Base-by-base conservation (phyloP, 2,113 vertebrate species). In the Propithecus coquereli region DNA sequence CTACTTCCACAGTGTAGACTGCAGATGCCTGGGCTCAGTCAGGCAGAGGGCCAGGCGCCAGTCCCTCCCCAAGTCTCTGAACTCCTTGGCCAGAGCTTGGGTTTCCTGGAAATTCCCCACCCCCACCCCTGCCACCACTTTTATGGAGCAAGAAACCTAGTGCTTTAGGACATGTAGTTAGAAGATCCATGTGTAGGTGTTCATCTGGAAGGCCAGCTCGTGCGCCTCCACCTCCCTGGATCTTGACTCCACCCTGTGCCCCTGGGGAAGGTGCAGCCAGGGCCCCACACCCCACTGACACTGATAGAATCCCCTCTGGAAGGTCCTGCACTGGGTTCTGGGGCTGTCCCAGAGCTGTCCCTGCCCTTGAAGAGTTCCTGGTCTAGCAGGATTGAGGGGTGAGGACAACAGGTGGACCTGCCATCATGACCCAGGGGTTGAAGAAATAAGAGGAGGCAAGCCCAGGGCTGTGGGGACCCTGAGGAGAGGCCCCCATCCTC, bases 221-320 rank as follows among this genome's bases (percentile, higher is more conserved):
- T 5, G 50, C 30, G 83, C 17, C 40, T 45, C 45, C 50, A 18
- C 6, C 22, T 90, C 11, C 22, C 32, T 50, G 30, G 50, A 18
- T 70, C 37, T 23, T 1, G 2, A 25, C 16, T n/a, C 22, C 12
- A 14, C 7, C 1, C 14, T 9, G 0, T 6, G 40, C 63, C 2
- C 37, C 54, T 57, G 14, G 30, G 1, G 32, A 50, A 37, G 25
- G n/a, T 23, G 11, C 0, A 18, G 27, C 14, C 23, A 3, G 47
- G n/a, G 34, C 3, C n/a, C 52, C 23, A 17, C 7, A 25, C 17
- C 34, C 4, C 23, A 12, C 0, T 30, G 43, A 20, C 65, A 52
- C 12, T 52, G 92, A 27, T 20, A 37, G 40, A 22, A 7, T 23
- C 43, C 23, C 32, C 6, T 89, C 70, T 70, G 25, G 27, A 16